These are phyloP conservation scores for Ovis aries DNA, from an alignment of 2,113 vertebrate genomes.

Conservation along the genomic window DNA sequence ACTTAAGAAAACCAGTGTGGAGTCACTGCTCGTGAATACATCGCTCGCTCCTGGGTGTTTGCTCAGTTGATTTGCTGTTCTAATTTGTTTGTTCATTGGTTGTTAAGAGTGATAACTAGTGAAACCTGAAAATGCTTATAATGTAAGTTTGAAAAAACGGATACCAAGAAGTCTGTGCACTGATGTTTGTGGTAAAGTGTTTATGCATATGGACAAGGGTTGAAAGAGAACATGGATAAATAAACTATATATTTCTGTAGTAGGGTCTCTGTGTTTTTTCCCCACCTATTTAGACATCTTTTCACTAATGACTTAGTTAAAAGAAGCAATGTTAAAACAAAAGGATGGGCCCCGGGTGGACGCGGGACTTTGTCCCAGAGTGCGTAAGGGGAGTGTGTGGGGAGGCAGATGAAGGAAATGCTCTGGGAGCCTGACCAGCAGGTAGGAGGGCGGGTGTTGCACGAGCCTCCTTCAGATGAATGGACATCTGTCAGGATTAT, in stretches of 20 bases:
- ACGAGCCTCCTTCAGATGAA: too few species aligned
- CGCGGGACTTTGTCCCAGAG: neutral
- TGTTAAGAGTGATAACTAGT: neutral
- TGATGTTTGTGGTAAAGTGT: slow-evolving; percentile 13
- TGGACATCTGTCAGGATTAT: neutral
- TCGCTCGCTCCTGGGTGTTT: neutral
- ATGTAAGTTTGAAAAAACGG: neutral
- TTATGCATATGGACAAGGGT: neutral
- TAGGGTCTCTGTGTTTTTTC: neutral
- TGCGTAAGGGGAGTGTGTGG: neutral
- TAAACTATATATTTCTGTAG: slow-evolving; percentile 38
- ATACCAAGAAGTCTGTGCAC: slow-evolving; percentile 11
- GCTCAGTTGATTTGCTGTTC: neutral
- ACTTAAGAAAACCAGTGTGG: neutral
- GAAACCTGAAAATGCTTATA: neutral
- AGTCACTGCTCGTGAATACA: neutral
- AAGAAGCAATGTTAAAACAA: neutral
- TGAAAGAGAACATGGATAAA: neutral
- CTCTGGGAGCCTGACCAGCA: neutral
- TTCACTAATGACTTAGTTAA: neutral
- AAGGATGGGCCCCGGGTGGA: neutral
- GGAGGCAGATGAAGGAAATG: neutral
- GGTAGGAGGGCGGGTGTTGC: too few species aligned
- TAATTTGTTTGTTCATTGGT: neutral
- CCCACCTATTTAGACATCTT: neutral